Evolutionary conservation across 2,888 invertebrate species (phyloP).

Genomic region (Agrotis clavis): DNA sequence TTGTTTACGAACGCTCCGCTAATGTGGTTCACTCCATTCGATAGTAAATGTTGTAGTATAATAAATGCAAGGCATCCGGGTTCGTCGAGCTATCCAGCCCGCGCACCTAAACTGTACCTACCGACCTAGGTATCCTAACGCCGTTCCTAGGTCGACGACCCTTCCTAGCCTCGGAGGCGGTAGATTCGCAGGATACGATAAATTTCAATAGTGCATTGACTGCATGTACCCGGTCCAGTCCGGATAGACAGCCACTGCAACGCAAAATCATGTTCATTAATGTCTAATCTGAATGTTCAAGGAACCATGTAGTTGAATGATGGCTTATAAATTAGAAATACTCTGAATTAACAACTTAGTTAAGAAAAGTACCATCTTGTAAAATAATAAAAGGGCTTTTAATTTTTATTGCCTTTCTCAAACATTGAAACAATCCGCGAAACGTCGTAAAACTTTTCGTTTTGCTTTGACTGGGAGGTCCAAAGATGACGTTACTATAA

Average conservation of each 20-base stretch:
- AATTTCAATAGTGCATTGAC: constrained; percentile 90
- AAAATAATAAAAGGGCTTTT: constrained; percentile 16
- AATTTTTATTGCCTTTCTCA: constrained; percentile 28
- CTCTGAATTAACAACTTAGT: background rate
- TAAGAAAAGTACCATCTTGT: constrained; percentile 1
- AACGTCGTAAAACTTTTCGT: constrained; percentile 35
- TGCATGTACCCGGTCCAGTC: constrained; percentile 76
- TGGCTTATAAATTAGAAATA: background rate
- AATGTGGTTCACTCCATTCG: constrained; percentile 31
- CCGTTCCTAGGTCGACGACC: constrained; percentile 86
- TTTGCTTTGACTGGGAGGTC: constrained; percentile 62
- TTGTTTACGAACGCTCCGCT: constrained; percentile 24
- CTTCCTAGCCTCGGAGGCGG: constrained; percentile 82
- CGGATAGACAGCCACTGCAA: constrained; percentile 72
- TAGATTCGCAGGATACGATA: constrained; percentile 89
- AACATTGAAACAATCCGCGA: constrained; percentile 13
- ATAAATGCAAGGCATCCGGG: constrained; percentile 80
- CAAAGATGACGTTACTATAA: constrained; percentile 51
- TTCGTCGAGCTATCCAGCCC: constrained; percentile 81
- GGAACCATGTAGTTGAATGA: constrained; percentile 10
- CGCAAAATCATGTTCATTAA: constrained; percentile 65
- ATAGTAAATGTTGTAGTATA: constrained; percentile 64
- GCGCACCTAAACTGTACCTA: constrained; percentile 76
- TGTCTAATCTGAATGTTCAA: constrained; percentile 51
- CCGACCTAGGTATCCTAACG: constrained; percentile 84